Base-by-base conservation (phyloP, 2,113 vertebrate genomes). In the Chelonoidis abingdonii region DNA sequence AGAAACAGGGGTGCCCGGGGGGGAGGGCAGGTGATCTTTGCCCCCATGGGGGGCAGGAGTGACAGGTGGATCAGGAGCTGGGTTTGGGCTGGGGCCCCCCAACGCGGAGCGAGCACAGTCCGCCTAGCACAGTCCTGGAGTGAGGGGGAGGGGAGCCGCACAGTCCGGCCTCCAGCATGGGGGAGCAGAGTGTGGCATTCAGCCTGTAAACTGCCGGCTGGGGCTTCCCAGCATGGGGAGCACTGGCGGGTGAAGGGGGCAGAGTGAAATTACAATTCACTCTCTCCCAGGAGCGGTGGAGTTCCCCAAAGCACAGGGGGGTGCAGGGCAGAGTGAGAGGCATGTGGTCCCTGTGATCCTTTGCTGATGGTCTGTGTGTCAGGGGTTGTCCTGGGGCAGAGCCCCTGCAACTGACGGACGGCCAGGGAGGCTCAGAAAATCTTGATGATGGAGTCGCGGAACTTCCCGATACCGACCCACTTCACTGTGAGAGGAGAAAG, bases 381-480 rank as follows among this genome's bases (percentile, higher is more conserved):
- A 35, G 13, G 11, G 54, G 54, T 14, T 16, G 10, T 27, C 2
- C 12, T 38, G 41, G 1, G 12, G 21, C 38, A 13, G 2, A 72
- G 57, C 8, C 29, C 44, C 16, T 13, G 5, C 2, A 5, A 10
- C 5, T 25, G 21, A 29, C 5, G 1, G 35, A 31, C 5, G 6
- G 4, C 31, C 31, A 10, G 38, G 5, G 52, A 59, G 35, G 5
- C 75, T 93, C 86, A 93, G 89, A 89, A 94, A 22, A 88, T 57
- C 53, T 84, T 56, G 85, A 90, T 88, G 80, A 93, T 88, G 81
- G 69, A 95, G 21, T 84, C 83, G 44, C 88, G 75, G 3, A 88
- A 90, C 41, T 93, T 90, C 9, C 91, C 85, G 24, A 95, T 80
- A 7, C 88, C 91, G 10, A 95, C 54, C 94, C 91, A 90, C 56